A percentile compares a stretch with the other conserved stretches of the same genome.
Evolutionary conservation across 2,888 invertebrate genomes (phyloP).

Genomic region (Latrodectus elegans): DNA sequence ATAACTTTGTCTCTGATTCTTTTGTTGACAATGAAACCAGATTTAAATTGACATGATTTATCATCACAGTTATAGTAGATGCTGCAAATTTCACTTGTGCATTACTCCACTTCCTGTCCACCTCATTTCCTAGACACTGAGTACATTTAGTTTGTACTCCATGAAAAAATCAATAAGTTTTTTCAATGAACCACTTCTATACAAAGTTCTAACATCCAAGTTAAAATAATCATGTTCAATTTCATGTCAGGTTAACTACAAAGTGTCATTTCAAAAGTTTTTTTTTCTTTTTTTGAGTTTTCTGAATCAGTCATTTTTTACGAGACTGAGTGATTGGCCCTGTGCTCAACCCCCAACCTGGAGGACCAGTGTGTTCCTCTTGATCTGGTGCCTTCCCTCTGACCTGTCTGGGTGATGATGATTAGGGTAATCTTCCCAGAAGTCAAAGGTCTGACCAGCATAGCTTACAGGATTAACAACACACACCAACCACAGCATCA

Average conservation of each 20-base stretch:
- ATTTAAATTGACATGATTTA: neutral
- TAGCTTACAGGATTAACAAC: too few species aligned
- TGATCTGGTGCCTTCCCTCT: too few species aligned
- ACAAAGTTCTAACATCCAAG: constrained; percentile 17
- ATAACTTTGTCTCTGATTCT: constrained; percentile 1
- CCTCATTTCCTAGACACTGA: constrained; percentile 5
- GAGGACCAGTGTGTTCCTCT: too few species aligned
- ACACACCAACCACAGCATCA: too few species aligned
- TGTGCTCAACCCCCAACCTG: neutral
- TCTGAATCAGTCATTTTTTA: constrained; percentile 8
- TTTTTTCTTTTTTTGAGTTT: neutral
- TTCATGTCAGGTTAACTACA: neutral
- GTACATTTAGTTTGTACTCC: constrained; percentile 5
- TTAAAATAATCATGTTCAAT: neutral
- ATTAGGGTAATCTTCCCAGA: neutral
- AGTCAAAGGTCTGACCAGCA: too few species aligned
- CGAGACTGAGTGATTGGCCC: neutral
- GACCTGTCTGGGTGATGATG: neutral
- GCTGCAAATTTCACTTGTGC: neutral
- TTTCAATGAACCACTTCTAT: neutral
- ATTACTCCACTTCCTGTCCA: constrained; percentile 16
- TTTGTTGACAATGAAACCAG: constrained; percentile 18
- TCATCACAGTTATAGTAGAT: neutral
- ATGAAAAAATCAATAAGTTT: neutral
- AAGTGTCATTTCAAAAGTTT: neutral